phyloP scores from a whole-genome alignment of 2,113 vertebrate genomes.

The Mixornis gularis region DNA sequence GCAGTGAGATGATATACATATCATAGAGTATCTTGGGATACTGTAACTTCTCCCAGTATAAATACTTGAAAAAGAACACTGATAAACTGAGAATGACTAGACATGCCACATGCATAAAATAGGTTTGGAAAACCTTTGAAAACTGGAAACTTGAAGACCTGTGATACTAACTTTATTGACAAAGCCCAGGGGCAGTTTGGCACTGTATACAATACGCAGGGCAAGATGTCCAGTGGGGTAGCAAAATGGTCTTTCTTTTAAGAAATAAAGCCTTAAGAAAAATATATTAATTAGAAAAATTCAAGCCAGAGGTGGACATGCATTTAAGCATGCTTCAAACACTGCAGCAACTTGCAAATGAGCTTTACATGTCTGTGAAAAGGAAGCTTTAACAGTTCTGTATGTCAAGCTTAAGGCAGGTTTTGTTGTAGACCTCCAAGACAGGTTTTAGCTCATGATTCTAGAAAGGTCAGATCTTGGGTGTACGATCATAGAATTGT shows the following conservation, averaged over 20 bases:
- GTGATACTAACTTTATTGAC: background rate
- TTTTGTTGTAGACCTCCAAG: background rate
- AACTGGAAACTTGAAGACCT: background rate
- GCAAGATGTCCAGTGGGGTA: background rate
- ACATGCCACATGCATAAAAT: background rate
- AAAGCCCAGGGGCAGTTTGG: background rate
- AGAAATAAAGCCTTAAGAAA: background rate
- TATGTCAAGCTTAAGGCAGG: background rate
- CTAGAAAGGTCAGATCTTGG: background rate
- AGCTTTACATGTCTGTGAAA: background rate
- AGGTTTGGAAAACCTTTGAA: background rate
- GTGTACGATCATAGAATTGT: background rate
- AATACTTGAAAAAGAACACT: background rate
- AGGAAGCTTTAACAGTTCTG: background rate
- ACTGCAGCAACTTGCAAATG: background rate
- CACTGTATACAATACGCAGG: background rate
- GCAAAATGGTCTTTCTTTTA: background rate
- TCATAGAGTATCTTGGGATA: background rate
- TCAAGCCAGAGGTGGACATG: background rate
- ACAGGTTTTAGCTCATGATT: background rate
- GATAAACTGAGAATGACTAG: background rate
- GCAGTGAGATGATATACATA: background rate
- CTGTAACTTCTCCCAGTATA: background rate
- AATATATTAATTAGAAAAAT: background rate
- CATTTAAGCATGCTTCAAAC: background rate